Percentiles rank a stretch among this genome's conserved stretches.
phyloP scores from a whole-genome alignment of 2,113 vertebrate species.

The Triplophysa siluroides region DNA sequence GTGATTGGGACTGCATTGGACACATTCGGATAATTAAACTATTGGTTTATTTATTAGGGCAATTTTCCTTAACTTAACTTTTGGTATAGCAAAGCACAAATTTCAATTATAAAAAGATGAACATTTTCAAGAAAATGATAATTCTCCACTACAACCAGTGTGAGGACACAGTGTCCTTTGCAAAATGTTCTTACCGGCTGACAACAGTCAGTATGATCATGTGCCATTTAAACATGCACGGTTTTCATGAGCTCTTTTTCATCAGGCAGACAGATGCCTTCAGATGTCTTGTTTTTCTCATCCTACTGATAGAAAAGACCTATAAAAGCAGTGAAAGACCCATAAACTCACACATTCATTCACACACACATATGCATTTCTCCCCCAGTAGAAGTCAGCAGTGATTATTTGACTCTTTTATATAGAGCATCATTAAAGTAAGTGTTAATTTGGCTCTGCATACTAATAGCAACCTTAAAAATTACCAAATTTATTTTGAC shows the following conservation, averaged over 20 bases:
- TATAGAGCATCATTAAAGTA: conserved; percentile 22
- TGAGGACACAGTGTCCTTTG: neutral
- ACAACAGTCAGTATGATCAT: neutral
- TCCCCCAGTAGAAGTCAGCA: conserved; percentile 13
- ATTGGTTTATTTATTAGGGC: too few species aligned
- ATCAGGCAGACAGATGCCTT: neutral
- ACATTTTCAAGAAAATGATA: neutral
- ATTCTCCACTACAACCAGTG: neutral
- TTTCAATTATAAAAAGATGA: too few species aligned
- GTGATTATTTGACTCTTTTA: conserved; percentile 32
- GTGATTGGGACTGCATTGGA: too few species aligned
- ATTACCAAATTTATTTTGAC: conserved; percentile 20
- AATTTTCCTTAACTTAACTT: too few species aligned
- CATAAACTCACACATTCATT: conserved; percentile 3
- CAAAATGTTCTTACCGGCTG: neutral
- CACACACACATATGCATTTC: conserved; percentile 5
- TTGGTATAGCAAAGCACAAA: too few species aligned
- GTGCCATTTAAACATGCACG: neutral
- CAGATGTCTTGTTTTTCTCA: neutral
- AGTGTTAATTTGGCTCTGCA: conserved; percentile 37
- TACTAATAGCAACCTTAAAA: conserved; percentile 45
- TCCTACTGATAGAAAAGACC: neutral
- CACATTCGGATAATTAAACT: too few species aligned
- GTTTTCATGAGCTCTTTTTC: neutral
- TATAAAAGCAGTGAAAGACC: neutral